Percentiles rank a stretch among this genome's conserved stretches.
phyloP scores from a whole-genome alignment of 2,113 vertebrate species.

The Pseudopipra pipra region DNA sequence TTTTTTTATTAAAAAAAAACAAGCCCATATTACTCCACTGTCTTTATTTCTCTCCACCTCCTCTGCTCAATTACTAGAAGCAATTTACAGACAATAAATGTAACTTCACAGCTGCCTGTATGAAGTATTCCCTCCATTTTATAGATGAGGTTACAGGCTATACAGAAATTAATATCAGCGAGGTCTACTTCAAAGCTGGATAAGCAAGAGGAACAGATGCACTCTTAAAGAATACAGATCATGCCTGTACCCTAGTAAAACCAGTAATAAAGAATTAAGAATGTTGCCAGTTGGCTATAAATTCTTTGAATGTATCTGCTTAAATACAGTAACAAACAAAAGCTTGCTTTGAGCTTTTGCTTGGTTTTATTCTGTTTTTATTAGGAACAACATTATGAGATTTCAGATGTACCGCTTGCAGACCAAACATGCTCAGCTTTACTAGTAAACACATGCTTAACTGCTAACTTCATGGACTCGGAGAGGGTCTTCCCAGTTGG shows the following conservation, averaged over 20 bases:
- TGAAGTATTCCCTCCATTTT: conserved; percentile 63
- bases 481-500: background rate
- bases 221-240: conserved; percentile 42
- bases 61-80: conserved; percentile 66
- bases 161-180: conserved; percentile 50
- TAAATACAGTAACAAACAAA: conserved; percentile 33
- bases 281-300: conserved; percentile 2
- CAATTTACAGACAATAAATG: conserved; percentile 69
- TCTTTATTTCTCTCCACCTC: conserved; percentile 54
- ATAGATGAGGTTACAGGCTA: conserved; percentile 63
- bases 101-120: conserved; percentile 65
- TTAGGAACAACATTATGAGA: background rate
- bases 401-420: background rate
- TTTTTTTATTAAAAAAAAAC: background rate
- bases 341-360: background rate
- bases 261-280: conserved; percentile 39
- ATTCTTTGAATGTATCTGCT: conserved; percentile 11
- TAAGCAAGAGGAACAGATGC: conserved; percentile 42
- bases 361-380: conserved; percentile 1
- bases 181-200: conserved; percentile 49
- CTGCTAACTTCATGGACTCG: background rate
- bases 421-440: background rate
- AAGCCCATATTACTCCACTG: conserved; percentile 37
- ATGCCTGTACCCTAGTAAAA: conserved; percentile 10
- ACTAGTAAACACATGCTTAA: background rate